Conservation (phyloP, 2,797 vertebrate genomes). For the Lacerta viridis region DNA sequence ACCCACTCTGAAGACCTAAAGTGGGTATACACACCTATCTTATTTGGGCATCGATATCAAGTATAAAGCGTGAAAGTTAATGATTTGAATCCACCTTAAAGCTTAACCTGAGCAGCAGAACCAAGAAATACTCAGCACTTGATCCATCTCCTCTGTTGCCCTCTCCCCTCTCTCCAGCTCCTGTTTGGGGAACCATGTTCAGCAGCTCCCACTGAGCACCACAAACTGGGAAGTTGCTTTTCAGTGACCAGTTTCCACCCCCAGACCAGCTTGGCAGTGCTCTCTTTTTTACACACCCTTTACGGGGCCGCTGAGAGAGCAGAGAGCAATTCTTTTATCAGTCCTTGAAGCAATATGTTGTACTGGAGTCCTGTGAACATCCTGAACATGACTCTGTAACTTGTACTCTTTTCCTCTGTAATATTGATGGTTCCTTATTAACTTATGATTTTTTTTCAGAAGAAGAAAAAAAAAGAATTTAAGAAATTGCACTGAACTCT, state of each 20-base stretch:
- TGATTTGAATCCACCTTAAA: constrained; percentile 13
- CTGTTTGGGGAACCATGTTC: rapidly evolving
- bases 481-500: constrained; percentile 98
- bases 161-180: rapidly evolving
- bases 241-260: rapidly evolving
- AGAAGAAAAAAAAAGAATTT: constrained; percentile 60
- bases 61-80: constrained; percentile 32
- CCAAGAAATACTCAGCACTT: neutral
- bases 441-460: constrained; percentile 82
- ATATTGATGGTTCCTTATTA: constrained; percentile 82
- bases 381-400: constrained; percentile 58
- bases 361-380: constrained; percentile 49
- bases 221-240: neutral
- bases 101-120: neutral
- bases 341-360: constrained; percentile 71
- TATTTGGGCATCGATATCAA: neutral
- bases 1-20: constrained; percentile 43
- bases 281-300: neutral
- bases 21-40: rapidly evolving
- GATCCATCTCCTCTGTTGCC: neutral
- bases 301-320: constrained; percentile 3
- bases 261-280: neutral
- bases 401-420: constrained; percentile 77
- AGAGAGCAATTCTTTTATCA: constrained; percentile 42
- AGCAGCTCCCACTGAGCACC: neutral